Evolutionary conservation across 1,140 invertebrate species (phyloP).

Genomic region (Diuraphis noxia): DNA sequence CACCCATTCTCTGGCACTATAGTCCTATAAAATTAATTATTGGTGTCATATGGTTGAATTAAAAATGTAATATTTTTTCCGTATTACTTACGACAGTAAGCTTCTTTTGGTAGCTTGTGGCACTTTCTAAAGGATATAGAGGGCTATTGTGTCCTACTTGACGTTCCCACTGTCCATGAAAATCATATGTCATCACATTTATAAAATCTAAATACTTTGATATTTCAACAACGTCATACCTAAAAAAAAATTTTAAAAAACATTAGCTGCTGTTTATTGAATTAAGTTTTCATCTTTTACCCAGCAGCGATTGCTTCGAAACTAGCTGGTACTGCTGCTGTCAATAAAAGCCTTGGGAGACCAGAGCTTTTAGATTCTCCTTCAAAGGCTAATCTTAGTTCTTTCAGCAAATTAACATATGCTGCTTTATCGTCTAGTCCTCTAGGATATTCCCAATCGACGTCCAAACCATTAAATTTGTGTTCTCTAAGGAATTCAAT

Average conservation of each 20-base stretch:
- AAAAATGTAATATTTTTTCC: background rate
- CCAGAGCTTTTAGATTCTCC: slow-evolving; percentile 78
- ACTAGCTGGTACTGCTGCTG: slow-evolving; percentile 88
- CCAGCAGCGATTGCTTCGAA: slow-evolving; percentile 91
- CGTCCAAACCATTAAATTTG: slow-evolving; percentile 92
- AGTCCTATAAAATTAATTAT: slow-evolving; percentile 68
- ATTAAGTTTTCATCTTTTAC: slow-evolving; percentile 59
- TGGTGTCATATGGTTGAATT: too few species aligned
- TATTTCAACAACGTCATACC: slow-evolving; percentile 91
- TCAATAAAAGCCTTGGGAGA: slow-evolving; percentile 78
- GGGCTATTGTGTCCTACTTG: slow-evolving; percentile 92
- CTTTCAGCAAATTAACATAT: slow-evolving; percentile 80
- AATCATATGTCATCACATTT: slow-evolving; percentile 94
- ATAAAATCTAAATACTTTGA: slow-evolving; percentile 92
- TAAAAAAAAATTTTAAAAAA: slow-evolving; percentile 57
- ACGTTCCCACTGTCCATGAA: slow-evolving; percentile 91
- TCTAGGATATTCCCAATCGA: slow-evolving; percentile 96
- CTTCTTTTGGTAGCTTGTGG: slow-evolving; percentile 87
- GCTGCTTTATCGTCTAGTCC: slow-evolving; percentile 81
- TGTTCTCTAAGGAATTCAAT: slow-evolving; percentile 89
- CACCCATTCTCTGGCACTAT: slow-evolving; percentile 88
- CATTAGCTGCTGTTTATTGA: background rate
- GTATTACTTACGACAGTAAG: slow-evolving; percentile 75
- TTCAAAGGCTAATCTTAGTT: slow-evolving; percentile 85
- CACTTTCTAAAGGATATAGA: slow-evolving; percentile 83